Evolutionary conservation across 2,113 vertebrate genomes (phyloP), one percentile per base, ranked within the genome.

Genomic region (Rhizomys pruinosus): DNA sequence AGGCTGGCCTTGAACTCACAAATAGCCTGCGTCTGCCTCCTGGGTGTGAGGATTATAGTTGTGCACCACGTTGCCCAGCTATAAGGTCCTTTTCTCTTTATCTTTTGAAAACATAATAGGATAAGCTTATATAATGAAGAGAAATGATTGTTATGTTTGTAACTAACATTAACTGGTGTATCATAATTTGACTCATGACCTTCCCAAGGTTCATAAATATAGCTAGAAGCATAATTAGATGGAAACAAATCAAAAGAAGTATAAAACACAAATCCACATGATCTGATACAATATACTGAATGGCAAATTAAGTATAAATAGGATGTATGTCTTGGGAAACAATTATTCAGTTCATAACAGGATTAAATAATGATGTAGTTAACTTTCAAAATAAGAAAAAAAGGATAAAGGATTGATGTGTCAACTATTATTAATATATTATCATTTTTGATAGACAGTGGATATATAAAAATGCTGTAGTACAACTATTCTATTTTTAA

Each of bases 361-460:
- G 8, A 66, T 85, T 57, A 9, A 7, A 79, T 78, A 57, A 47
- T 63, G 29, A 55, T 82, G 15, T 37, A 77, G 19, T 77, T 81
- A n/a, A n/a, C 20, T 77, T 85, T 96, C 61, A 47, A 76, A 72
- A 84, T 66, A 77, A 37, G 20, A 87, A 87, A 39, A 68, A 74
- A 55, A 59, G 69, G 32, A 47, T 55, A 64, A 66, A 79, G 55
- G 87, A 47, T 42, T 74, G 47, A 76, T 61, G 13, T 88, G 15
- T 68, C 82, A 47, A 69, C 25, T 64, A 4, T 12, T 16, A 1
- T 77, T 16, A 52, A 32, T 68, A 2, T 84, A 78, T 39, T 25
- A 23, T 19, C 6, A 1, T 44, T 57, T 82, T 20, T 64, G 59
- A 44, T 9, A 64, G 79, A 64, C 39, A 90, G 32, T 87, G 3